These are phyloP conservation scores for Arrhopalites spinosus DNA, from an alignment of 2,888 invertebrate genomes.

Conservation along the genomic window DNA sequence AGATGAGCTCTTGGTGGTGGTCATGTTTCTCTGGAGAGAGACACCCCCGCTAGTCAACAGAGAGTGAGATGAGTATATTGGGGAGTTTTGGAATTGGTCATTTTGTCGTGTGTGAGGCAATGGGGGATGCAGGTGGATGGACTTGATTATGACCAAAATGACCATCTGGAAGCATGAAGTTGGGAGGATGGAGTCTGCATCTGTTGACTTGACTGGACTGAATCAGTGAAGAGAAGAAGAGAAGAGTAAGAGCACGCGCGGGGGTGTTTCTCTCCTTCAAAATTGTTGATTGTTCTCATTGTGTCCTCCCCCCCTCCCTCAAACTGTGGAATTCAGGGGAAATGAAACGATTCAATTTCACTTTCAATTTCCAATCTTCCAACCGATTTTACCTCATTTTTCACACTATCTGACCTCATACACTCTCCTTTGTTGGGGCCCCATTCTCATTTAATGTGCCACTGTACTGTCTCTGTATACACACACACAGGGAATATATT, in stretches of 20 bases:
- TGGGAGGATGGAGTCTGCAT: constrained; percentile 22
- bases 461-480: background rate
- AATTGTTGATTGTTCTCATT: constrained; percentile 35
- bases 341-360: constrained; percentile 27
- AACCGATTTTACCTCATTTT: constrained; percentile 34
- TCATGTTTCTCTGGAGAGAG: too few relatives aligned
- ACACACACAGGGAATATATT: background rate
- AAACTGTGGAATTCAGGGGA: constrained; percentile 23
- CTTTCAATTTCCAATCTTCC: constrained; percentile 26
- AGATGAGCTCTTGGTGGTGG: too few relatives aligned
- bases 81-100: too few relatives aligned
- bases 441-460: too few relatives aligned
- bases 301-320: constrained; percentile 2
- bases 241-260: too few relatives aligned
- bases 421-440: too few relatives aligned
- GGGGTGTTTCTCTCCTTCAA: constrained; percentile 31
- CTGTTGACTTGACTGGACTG: constrained; percentile 24
- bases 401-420: constrained; percentile 21
- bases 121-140: constrained; percentile 25
- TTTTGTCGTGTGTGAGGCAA: background rate
- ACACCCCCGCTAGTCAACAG: too few relatives aligned
- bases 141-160: constrained; percentile 39
- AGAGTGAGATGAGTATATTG: too few relatives aligned
- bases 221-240: too few relatives aligned
- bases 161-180: constrained; percentile 35